These are phyloP conservation scores for Tychaedon coryphoeus DNA, from an alignment of 2,113 vertebrate species.

Conservation along the genomic window DNA sequence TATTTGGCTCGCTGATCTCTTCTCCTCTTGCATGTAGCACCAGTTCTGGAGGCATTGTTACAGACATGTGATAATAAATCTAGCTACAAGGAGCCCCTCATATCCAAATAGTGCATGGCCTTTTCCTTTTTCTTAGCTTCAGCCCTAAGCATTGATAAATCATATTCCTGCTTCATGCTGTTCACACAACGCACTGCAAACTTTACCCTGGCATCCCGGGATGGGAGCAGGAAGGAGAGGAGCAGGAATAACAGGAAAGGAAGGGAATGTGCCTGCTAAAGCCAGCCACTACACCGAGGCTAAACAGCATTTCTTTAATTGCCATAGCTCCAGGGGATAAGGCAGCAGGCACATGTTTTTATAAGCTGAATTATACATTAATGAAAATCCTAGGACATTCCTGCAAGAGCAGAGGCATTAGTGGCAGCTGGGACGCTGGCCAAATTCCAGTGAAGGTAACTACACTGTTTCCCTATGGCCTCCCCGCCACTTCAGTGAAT, in stretches of 20 bases:
- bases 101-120: neutral
- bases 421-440: neutral
- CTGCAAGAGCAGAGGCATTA: slow-evolving; percentile 22
- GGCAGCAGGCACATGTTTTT: slow-evolving; percentile 35
- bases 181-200: neutral
- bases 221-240: neutral
- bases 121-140: neutral
- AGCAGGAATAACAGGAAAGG: neutral
- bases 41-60: neutral
- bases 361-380: slow-evolving; percentile 31
- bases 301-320: neutral
- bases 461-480: neutral
- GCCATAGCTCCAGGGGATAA: neutral
- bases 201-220: neutral
- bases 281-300: neutral
- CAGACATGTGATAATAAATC: neutral
- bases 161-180: neutral
- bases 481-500: neutral
- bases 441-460: slow-evolving; percentile 43
- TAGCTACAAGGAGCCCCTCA: rapidly evolving
- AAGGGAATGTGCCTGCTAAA: neutral
- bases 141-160: neutral
- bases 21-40: neutral
- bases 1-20: neutral
- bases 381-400: slow-evolving; percentile 49